Evolutionary conservation across 2,113 vertebrate genomes (phyloP).

Genomic region (Eonycteris spelaea): DNA sequence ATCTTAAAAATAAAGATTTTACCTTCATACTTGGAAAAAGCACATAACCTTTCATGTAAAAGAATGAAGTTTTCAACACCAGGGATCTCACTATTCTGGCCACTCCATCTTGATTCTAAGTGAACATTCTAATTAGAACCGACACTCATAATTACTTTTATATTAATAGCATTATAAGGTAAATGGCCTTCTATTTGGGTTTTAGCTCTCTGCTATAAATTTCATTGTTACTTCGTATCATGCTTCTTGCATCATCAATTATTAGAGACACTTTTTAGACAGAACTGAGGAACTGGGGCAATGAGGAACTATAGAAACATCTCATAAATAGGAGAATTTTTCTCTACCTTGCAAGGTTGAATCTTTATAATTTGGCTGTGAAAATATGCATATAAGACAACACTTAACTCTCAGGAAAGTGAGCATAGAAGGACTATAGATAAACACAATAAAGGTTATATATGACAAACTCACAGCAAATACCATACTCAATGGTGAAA

Average conservation of each 20-base stretch:
- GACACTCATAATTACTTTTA: constrained; percentile 78
- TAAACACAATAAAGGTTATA: not conserved
- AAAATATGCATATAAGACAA: not conserved
- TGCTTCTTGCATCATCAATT: constrained; percentile 72
- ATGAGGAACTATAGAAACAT: constrained; percentile 40
- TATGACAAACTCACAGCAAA: not conserved
- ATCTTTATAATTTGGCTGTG: constrained; percentile 15
- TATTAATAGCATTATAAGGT: constrained; percentile 79
- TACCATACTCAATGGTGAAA: not conserved
- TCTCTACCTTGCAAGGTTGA: not conserved
- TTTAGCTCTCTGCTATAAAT: constrained; percentile 81
- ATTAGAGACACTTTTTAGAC: constrained; percentile 44
- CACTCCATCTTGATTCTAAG: constrained; percentile 68
- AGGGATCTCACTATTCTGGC: constrained; percentile 36
- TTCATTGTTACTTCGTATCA: constrained; percentile 75
- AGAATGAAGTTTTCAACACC: constrained; percentile 51
- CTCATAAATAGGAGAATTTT: constrained; percentile 8
- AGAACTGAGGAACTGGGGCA: constrained; percentile 66
- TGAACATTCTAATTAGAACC: constrained; percentile 80
- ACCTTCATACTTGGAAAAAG: constrained; percentile 10
- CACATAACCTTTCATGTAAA: constrained; percentile 68
- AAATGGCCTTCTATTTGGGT: constrained; percentile 71
- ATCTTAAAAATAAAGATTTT: constrained; percentile 30
- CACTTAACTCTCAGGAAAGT: not conserved
- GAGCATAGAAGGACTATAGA: not conserved